phyloP scores from a whole-genome alignment of 1,140 invertebrate species.

The Leptinotarsa defecta region DNA sequence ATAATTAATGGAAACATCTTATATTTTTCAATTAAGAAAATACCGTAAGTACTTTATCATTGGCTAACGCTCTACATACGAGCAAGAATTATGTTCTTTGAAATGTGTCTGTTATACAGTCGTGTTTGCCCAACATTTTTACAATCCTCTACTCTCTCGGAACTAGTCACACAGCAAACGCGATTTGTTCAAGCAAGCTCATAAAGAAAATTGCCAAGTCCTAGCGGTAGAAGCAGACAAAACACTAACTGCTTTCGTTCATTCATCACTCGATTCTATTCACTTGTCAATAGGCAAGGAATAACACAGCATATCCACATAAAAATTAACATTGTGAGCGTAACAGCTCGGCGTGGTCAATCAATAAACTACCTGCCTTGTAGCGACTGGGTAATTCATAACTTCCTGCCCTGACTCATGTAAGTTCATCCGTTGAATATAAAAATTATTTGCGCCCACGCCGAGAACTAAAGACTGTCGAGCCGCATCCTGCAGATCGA shows the following conservation, averaged over 20 bases:
- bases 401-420: constrained; percentile 4
- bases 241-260: not conserved
- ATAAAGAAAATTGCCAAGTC: too few relatives aligned
- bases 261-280: constrained; percentile 2
- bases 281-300: constrained; percentile 2
- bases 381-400: not conserved
- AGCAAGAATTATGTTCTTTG: too few relatives aligned
- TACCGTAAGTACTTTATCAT: too few relatives aligned
- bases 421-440: constrained; percentile 6
- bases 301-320: not conserved
- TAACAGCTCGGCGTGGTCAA: not conserved
- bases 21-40: too few relatives aligned
- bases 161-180: too few relatives aligned
- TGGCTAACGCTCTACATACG: too few relatives aligned
- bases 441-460: not conserved
- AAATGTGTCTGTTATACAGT: too few relatives aligned
- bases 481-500: constrained; percentile 7
- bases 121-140: too few relatives aligned
- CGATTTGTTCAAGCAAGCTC: too few relatives aligned
- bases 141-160: too few relatives aligned
- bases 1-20: too few relatives aligned
- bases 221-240: not conserved
- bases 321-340: constrained; percentile 6
- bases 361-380: constrained; percentile 5
- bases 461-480: not conserved